Evolutionary conservation across 2,888 invertebrate species (phyloP), one percentile per base, ranked within the genome.

Genomic region (Peribatodes rhomboidaria): DNA sequence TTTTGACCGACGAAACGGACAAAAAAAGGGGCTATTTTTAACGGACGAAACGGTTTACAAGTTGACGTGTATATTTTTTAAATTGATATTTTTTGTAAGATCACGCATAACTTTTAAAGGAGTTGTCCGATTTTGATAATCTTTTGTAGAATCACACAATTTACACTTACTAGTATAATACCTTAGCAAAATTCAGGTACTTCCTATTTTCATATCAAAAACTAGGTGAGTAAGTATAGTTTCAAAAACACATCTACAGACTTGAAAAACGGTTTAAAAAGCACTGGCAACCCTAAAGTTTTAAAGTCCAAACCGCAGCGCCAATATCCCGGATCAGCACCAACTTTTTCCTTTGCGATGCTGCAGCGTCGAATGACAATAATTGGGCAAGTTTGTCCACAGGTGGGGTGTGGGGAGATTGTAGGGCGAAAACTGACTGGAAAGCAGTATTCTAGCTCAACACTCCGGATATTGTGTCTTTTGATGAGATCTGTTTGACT

Each of bases 361-460:
- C 74, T 72, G 71, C 72, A 73, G 73, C 72, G 69, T 77, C 72
- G 75, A 82, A 82, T 83, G 81, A 83, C 81, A 84, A 85, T 85
- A 85, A 84, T 87, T 82, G 86, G 78, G 74, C 73, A 83, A 86
- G 84, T 87, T 85, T 78, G 79, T 71, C 63, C 74, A 69, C 69
- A 69, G 74, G 79, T 77, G 77, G 74, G 75, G 78, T 73, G 75
- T 71, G 73, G 65, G 61, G 56, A 65, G 35, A 11, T 44, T 44
- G 62, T 61, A 70, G 33, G 69, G 66, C 58, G 46, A 27, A 13
- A 42, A 54, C 39, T 16, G 35, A n/a, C 18, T 50, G 35, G 4
- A 11, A 27, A 27, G 16, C 58, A 58, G 58, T 49, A 41, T 31
- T 27, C n/a, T 18, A 49, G 16, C 27, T 58, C 1, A n/a, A 47